Base-by-base conservation (phyloP, 37 sponge, comb jelly and placozoan species). In the Cladorhizidae sp. region DNA sequence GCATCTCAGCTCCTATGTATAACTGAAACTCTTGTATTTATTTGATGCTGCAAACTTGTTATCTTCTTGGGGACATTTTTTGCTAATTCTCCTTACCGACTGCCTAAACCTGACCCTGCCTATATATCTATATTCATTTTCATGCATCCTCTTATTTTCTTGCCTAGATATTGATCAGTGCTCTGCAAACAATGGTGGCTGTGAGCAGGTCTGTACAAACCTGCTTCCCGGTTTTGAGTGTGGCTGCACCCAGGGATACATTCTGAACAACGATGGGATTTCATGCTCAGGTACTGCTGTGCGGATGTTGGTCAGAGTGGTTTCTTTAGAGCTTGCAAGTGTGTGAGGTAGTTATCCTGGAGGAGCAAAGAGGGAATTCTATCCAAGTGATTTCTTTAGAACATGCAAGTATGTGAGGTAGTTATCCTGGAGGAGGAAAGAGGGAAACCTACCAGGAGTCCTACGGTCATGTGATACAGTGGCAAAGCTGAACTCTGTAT, bases 141-240 rank as follows among this genome's bases (percentile, higher is more conserved):
- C 15, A 29, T 75, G 28, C 23, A 6, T 3, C 6, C 56, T 2
- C 40, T 38, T 28, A 20, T 51, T 67, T 20, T 33, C n/a, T n/a
- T n/a, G 9, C 43, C 38, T 74, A 80, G 87, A 87, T 75, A 75
- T 80, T 9, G 51, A 87, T 54, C 69, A 87, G 75, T 87, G 87
- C 72, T 51, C 20, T 0, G 25, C 31, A 64, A 57, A 67, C 35
- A 78, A 85, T 78, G 78, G 78, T 40, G 79, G 73, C 12, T 85
- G 86, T 76, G 64, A 56, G 21, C 79, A 85, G 31, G 43, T 26
- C 57, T 86, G 86, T 72, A 62, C 37, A 20, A 79, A 86, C 23
- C 9, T 23, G 22, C 33, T 79, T 21, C 73, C 73, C 12, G 59
- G 73, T 28, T 86, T 78, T 49, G n/a, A 62, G 26, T 86, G 86